These are phyloP conservation scores for Pantelozetes paolii DNA, from an alignment of 2,888 invertebrate genomes.

Conservation along the genomic window DNA sequence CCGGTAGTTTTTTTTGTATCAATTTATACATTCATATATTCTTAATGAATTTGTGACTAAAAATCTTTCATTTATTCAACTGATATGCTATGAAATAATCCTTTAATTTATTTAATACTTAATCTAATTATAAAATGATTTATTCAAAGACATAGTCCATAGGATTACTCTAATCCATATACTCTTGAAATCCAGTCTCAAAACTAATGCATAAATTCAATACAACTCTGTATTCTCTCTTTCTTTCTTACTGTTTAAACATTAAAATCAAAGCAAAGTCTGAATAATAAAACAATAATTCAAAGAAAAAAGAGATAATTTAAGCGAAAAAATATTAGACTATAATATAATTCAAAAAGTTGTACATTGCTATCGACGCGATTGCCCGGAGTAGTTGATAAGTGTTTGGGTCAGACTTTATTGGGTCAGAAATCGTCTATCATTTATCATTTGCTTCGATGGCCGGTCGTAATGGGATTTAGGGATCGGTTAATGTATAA, in stretches of 20 bases:
- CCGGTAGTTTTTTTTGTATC: no score
- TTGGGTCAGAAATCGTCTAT: conserved; percentile 17
- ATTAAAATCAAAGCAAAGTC: background rate
- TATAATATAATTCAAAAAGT: background rate
- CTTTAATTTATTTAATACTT: no score
- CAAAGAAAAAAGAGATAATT: background rate
- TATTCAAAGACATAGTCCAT: background rate
- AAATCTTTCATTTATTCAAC: no score
- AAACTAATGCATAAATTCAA: no score
- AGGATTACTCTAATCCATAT: background rate
- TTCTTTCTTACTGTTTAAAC: background rate
- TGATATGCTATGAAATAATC: no score
- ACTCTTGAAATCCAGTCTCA: no score
- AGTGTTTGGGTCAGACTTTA: conserved; percentile 14
- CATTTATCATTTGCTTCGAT: conserved; percentile 20
- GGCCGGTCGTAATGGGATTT: conserved; percentile 20
- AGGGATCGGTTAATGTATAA: conserved; percentile 20
- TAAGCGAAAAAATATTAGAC: background rate
- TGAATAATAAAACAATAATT: conserved; percentile 10
- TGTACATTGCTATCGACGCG: background rate
- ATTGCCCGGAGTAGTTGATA: conserved; percentile 6
- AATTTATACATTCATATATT: no score
- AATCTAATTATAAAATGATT: background rate
- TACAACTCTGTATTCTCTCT: no score
- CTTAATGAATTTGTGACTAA: no score